Percentiles rank a stretch among this genome's conserved stretches.
These are phyloP conservation scores for Eupelmus urozonus DNA, from an alignment of 2,888 invertebrate species.

Conservation along the genomic window DNA sequence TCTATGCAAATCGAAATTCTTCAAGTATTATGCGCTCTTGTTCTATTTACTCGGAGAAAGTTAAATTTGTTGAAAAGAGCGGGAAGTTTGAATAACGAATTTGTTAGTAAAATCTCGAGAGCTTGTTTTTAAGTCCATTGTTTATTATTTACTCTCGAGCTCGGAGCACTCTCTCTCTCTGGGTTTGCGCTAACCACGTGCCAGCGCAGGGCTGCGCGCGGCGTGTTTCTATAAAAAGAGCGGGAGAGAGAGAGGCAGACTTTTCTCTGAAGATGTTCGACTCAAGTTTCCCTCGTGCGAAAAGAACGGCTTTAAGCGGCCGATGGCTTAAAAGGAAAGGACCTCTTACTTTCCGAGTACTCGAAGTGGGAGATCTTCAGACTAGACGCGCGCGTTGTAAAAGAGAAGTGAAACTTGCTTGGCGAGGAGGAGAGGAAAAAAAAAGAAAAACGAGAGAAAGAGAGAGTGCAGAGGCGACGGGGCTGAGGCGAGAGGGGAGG, in stretches of 20 bases:
- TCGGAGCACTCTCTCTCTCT: no score
- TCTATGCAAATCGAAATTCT: no score
- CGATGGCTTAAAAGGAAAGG: slow-evolving; percentile 51
- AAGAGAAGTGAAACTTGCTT: slow-evolving; percentile 17
- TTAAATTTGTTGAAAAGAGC: no score
- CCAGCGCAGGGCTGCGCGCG: not conserved
- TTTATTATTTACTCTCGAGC: slow-evolving; percentile 18
- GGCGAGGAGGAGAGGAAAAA: not conserved
- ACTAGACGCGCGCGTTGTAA: slow-evolving; percentile 19
- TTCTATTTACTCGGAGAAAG: no score
- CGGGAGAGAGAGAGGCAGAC: no score
- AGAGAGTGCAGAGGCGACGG: slow-evolving; percentile 1
- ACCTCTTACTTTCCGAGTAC: slow-evolving; percentile 51
- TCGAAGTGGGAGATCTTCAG: slow-evolving; percentile 39
- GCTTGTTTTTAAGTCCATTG: no score
- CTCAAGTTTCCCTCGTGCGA: slow-evolving; percentile 23
- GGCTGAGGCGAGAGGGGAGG: not conserved
- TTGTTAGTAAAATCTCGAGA: no score
- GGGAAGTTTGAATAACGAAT: no score
- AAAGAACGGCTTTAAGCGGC: slow-evolving; percentile 42
- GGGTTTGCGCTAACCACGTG: not conserved
- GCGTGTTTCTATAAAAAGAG: not conserved
- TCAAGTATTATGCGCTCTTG: no score
- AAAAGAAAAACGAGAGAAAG: slow-evolving; percentile 2
- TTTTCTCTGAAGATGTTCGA: slow-evolving; percentile 31